phyloP scores from a whole-genome alignment of 2,797 vertebrate species.

The Lutjanus argentimaculatus region DNA sequence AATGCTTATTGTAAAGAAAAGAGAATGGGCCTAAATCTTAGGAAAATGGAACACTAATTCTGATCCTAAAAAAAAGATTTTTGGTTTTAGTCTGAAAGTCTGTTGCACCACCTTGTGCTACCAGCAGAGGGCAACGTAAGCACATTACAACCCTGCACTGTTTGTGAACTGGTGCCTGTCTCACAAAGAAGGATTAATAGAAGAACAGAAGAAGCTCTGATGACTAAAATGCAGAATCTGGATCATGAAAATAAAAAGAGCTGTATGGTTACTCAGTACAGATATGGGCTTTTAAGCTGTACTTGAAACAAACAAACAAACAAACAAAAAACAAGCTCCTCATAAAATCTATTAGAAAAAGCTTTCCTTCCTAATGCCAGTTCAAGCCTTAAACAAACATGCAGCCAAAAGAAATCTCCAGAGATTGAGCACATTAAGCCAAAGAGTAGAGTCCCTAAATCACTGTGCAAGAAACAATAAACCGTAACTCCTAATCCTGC shows the following conservation, averaged over 20 bases:
- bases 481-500: constrained; percentile 25
- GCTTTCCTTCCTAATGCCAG: constrained; percentile 5
- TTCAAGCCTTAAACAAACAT: constrained; percentile 10
- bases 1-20: not conserved
- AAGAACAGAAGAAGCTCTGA: constrained; percentile 1
- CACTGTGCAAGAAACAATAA: constrained; percentile 38
- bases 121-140: constrained; percentile 78
- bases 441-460: not conserved
- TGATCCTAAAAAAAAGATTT: not conserved
- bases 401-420: constrained; percentile 27
- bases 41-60: not conserved
- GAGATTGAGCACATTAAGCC: constrained; percentile 32
- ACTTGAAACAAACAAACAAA: not conserved
- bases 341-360: constrained; percentile 9
- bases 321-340: not conserved
- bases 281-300: not conserved
- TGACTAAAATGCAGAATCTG: constrained; percentile 6
- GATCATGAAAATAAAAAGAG: not conserved
- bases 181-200: not conserved
- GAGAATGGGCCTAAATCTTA: not conserved
- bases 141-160: not conserved
- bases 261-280: not conserved
- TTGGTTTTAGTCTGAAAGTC: not conserved
- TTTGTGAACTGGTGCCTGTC: not conserved
- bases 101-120: constrained; percentile 23